A percentile compares a stretch with the other conserved stretches of the same genome.
Evolutionary conservation across 2,888 invertebrate genomes (phyloP).

Genomic region (Leptopterna dolabrata): DNA sequence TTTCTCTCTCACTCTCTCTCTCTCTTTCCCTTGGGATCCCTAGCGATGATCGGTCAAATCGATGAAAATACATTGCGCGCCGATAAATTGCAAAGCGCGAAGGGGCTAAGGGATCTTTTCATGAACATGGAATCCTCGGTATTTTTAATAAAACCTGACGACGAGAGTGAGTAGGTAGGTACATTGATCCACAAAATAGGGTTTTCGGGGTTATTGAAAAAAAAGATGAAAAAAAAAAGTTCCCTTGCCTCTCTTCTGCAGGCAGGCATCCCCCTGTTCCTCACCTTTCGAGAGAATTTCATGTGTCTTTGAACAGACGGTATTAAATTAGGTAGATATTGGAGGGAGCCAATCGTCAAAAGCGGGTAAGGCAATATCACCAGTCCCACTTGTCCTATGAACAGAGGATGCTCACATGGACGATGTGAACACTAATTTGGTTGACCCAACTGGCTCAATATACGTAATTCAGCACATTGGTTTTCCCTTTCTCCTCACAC

Average conservation of each 20-base stretch:
- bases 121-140: neutral
- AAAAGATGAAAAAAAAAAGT: neutral
- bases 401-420: too few species aligned
- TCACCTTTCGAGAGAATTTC: neutral
- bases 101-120: neutral
- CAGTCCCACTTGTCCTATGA: too few species aligned
- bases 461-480: too few species aligned
- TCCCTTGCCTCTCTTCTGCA: neutral
- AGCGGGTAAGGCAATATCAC: neutral
- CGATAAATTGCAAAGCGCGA: neutral
- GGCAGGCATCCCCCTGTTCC: neutral
- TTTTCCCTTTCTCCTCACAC: too few species aligned
- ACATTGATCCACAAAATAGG: neutral
- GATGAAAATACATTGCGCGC: neutral
- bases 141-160: neutral
- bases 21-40: neutral
- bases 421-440: too few species aligned
- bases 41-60: neutral
- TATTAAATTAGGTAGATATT: neutral
- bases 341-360: neutral
- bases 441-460: too few species aligned
- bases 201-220: neutral
- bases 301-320: neutral
- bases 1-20: too few species aligned
- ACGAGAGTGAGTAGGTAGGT: neutral